Percentiles rank a stretch among this genome's conserved stretches.
These are phyloP conservation scores for Pyxicephalus adspersus DNA, from an alignment of 2,113 vertebrate species.

Conservation along the genomic window DNA sequence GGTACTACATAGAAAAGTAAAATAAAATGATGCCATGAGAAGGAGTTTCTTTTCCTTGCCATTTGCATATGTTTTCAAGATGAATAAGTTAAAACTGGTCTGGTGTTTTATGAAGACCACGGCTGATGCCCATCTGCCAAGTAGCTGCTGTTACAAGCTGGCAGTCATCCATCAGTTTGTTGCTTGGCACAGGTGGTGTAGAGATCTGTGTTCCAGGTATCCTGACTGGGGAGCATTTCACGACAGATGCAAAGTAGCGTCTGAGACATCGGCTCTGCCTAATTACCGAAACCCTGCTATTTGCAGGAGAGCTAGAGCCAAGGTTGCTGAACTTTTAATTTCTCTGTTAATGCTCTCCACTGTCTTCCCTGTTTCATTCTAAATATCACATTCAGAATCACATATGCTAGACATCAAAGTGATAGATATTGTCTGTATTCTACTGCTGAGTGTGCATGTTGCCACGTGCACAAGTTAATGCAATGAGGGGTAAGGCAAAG, in stretches of 20 bases:
- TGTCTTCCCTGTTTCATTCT: not conserved
- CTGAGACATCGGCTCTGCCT: slow-evolving; percentile 31
- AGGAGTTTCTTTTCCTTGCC: slow-evolving; percentile 6
- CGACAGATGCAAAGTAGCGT: slow-evolving; percentile 35
- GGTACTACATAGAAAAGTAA: too few species aligned
- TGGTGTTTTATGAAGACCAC: slow-evolving; percentile 26
- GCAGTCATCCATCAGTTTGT: slow-evolving; percentile 38
- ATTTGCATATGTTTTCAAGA: slow-evolving; percentile 18
- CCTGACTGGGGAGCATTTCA: slow-evolving; percentile 40
- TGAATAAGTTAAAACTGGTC: slow-evolving; percentile 33
- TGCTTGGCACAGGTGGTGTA: slow-evolving; percentile 40
- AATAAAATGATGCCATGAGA: not conserved
- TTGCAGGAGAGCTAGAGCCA: slow-evolving; percentile 13
- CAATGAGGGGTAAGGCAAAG: too few species aligned
- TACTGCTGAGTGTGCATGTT: too few species aligned
- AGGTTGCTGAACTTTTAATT: slow-evolving; percentile 40
- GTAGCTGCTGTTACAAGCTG: slow-evolving; percentile 20
- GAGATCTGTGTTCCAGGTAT: slow-evolving; percentile 38
- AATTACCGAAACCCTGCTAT: slow-evolving; percentile 35
- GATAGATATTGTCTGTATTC: not conserved
- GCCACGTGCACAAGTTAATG: too few species aligned
- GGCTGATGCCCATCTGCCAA: slow-evolving; percentile 34
- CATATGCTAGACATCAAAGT: not conserved
- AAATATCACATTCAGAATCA: not conserved
- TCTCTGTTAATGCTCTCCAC: slow-evolving; percentile 20